Conservation (phyloP, 2,113 vertebrate species). For the Lasiurus borealis region DNA sequence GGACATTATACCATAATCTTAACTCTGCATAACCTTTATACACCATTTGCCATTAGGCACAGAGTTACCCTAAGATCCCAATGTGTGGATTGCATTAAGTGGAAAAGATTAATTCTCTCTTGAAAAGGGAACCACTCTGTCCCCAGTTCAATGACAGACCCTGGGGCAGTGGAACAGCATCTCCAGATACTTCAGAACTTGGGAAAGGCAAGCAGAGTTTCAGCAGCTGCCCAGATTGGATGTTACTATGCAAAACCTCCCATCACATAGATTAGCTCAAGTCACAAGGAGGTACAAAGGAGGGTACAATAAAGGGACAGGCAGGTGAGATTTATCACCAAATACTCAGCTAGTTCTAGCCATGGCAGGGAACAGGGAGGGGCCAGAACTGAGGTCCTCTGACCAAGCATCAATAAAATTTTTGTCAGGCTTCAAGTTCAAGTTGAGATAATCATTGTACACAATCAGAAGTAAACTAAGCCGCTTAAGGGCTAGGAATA, state of each 20-base stretch:
- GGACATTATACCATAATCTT: background rate
- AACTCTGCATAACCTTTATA: background rate
- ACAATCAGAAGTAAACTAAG: background rate
- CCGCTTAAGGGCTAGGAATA: background rate
- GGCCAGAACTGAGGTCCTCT: background rate
- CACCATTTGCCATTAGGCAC: background rate
- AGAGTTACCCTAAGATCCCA: background rate
- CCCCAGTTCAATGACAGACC: background rate
- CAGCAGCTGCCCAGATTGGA: background rate
- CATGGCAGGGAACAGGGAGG: background rate
- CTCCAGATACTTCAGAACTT: background rate
- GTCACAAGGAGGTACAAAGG: background rate
- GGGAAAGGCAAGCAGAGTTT: background rate
- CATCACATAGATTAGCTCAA: background rate
- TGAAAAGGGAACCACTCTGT: background rate
- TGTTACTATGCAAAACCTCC: background rate
- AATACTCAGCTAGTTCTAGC: background rate
- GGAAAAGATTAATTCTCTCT: background rate
- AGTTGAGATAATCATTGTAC: background rate
- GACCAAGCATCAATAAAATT: background rate
- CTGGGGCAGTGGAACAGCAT: background rate
- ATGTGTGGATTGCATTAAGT: background rate
- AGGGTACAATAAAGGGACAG: background rate
- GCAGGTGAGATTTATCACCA: background rate
- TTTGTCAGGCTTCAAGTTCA: background rate